phyloP scores from a whole-genome alignment of 2,888 invertebrate genomes.

The Napeogenes sylphis region DNA sequence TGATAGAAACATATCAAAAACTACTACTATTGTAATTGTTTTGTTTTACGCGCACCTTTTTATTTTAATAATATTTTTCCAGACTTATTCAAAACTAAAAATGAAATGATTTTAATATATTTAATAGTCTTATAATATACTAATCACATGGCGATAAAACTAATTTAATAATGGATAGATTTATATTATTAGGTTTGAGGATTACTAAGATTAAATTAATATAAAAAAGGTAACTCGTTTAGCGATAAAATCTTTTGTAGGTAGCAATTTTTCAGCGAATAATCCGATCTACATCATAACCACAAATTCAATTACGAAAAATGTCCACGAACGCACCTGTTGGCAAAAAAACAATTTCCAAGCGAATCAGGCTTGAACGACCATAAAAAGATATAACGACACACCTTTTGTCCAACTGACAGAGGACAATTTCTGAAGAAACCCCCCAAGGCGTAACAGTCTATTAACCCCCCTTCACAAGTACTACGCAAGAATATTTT shows the following conservation, averaged over 20 bases:
- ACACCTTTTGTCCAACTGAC: slow-evolving; percentile 42
- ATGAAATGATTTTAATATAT: no score
- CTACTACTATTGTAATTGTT: no score
- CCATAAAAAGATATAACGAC: slow-evolving; percentile 47
- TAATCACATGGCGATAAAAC: no score
- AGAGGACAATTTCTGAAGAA: slow-evolving; percentile 39
- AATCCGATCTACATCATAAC: slow-evolving; percentile 21
- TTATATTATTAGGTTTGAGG: no score
- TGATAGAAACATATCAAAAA: no score
- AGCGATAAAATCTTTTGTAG: no score
- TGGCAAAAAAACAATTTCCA: slow-evolving; percentile 47
- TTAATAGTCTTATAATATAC: no score
- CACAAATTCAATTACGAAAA: slow-evolving; percentile 36
- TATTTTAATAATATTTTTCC: no score
- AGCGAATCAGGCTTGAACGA: slow-evolving; percentile 47
- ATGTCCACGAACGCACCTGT: slow-evolving; percentile 38
- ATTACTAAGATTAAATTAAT: no score
- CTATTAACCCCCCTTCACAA: slow-evolving; percentile 37
- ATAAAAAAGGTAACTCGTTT: not conserved
- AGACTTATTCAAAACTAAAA: no score
- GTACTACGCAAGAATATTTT: slow-evolving; percentile 43
- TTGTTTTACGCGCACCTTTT: no score
- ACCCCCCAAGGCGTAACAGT: slow-evolving; percentile 37
- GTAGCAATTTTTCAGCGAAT: slow-evolving; percentile 18
- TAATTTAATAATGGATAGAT: no score